Evolutionary conservation across 92 coral and sea anemone genomes (phyloP).

Genomic region (Palythoa heliodiscus): DNA sequence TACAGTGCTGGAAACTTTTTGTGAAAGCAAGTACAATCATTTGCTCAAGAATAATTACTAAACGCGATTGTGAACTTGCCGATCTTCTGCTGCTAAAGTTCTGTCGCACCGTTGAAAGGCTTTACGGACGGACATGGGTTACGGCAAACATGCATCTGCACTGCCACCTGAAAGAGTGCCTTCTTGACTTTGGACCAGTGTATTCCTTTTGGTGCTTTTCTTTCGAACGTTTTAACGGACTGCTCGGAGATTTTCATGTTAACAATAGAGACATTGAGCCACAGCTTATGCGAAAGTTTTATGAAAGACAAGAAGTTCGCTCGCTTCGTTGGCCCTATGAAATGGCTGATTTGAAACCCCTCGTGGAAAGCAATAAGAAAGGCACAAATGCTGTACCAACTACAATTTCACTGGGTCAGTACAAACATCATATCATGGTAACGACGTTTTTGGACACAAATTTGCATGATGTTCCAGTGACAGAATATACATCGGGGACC

Average conservation of each 20-base stretch:
- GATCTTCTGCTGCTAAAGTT: slow-evolving; percentile 50
- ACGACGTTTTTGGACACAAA: background rate
- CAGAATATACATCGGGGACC: background rate
- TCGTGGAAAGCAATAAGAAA: background rate
- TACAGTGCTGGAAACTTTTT: slow-evolving; percentile 61
- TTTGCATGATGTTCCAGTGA: slow-evolving; percentile 4
- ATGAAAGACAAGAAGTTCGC: slow-evolving; percentile 6
- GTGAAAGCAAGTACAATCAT: slow-evolving; percentile 56
- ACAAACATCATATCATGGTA: slow-evolving; percentile 2
- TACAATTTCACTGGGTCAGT: slow-evolving; percentile 1
- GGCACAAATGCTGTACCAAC: slow-evolving; percentile 10
- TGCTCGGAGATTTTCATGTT: slow-evolving; percentile 23
- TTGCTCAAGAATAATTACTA: slow-evolving; percentile 41
- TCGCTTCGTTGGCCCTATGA: slow-evolving; percentile 1
- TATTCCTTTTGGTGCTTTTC: slow-evolving; percentile 64
- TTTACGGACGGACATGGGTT: slow-evolving; percentile 42
- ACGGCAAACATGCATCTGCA: slow-evolving; percentile 60
- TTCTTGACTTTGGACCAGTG: slow-evolving; percentile 65
- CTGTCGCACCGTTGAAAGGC: slow-evolving; percentile 46
- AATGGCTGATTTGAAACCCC: background rate
- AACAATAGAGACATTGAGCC: slow-evolving; percentile 27
- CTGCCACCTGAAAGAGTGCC: slow-evolving; percentile 57
- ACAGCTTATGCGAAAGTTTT: slow-evolving; percentile 15
- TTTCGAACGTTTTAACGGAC: slow-evolving; percentile 45
- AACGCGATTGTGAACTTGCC: slow-evolving; percentile 32